A percentile compares a stretch with the other conserved stretches of the same genome.
phyloP scores from a whole-genome alignment of 2,888 invertebrate genomes.

The Seira ritae region DNA sequence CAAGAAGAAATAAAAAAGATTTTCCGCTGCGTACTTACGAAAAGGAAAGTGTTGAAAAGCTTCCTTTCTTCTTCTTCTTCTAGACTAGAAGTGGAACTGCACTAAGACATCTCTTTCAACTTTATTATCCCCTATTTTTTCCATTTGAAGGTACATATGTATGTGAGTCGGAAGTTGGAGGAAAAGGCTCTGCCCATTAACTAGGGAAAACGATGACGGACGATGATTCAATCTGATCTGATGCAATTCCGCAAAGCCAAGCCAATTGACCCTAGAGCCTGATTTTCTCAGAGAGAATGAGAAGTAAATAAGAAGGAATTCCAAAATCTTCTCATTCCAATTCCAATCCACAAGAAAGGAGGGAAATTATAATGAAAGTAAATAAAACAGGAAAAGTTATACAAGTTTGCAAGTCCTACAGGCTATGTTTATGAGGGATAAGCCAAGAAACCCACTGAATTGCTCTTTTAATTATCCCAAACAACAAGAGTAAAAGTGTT shows the following conservation, averaged over 20 bases:
- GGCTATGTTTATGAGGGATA: no score
- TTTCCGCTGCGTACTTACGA: neutral
- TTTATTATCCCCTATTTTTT: conserved; percentile 8
- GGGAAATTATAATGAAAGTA: no score
- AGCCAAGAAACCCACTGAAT: neutral
- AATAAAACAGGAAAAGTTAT: no score
- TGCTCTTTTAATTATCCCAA: neutral
- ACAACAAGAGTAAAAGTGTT: no score
- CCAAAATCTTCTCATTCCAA: no score
- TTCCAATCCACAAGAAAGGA: no score
- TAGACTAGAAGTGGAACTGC: neutral
- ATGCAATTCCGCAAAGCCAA: neutral
- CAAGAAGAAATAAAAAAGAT: no score
- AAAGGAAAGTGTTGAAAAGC: conserved; percentile 7
- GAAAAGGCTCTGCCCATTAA: neutral
- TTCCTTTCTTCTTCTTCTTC: neutral
- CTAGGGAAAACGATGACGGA: conserved; percentile 1
- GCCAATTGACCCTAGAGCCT: neutral
- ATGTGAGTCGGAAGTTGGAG: no score
- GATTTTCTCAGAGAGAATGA: no score
- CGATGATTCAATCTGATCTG: neutral
- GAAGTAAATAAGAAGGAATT: no score
- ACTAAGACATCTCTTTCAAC: neutral
- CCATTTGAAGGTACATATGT: no score
- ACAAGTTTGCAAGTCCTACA: no score